Base-by-base conservation (phyloP, 2,113 vertebrate genomes). In the Cervus canadensis region DNA sequence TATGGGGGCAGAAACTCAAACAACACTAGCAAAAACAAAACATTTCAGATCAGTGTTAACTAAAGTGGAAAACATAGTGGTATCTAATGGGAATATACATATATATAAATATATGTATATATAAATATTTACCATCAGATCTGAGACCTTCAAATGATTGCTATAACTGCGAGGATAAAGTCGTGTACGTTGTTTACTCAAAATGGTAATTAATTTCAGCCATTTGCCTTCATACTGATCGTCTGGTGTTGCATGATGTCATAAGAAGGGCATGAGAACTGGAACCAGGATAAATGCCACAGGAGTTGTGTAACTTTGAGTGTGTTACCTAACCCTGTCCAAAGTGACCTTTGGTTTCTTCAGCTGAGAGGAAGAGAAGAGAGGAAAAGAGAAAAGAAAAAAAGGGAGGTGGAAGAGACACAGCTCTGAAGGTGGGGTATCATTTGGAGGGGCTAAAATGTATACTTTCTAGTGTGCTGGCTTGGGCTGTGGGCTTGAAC, bases 21-120 rank as follows among this genome's bases (percentile, higher is more conserved):
- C 54, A 59, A 83, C 7, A 48, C 19, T 45, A 36, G n/a, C 5
- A 71, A 79, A 87, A 78, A 60, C 30, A 90, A 89, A 97, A 17
- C 30, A 21, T 91, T 96, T 96, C 64, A 93, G 62, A 89, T 71
- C 11, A 17, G 36, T 84, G 82, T 59, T 97, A 87, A 96, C 62
- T 89, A 83, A 94, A 81, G 14, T 64, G 40, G 76, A 78, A 56
- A 93, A 76, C 48, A 95, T 40, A n/a, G 33, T 48, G 48, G 23
- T 52, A 23, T 84, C 83, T 94, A 78, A 59, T 21, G 76, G n/a
- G 40, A 48, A 12, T 28, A 33, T 50, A 50, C 45, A 28, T 74
- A 25, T 82, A 23, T 88, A 6, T 48, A 78, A 13, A 62, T 94
- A 10, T 45, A 67, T 28, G 26, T 50, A 50, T 87, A 26, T 62